Conservation (phyloP, 2,797 vertebrate species). For the Acanthurus lineatus region DNA sequence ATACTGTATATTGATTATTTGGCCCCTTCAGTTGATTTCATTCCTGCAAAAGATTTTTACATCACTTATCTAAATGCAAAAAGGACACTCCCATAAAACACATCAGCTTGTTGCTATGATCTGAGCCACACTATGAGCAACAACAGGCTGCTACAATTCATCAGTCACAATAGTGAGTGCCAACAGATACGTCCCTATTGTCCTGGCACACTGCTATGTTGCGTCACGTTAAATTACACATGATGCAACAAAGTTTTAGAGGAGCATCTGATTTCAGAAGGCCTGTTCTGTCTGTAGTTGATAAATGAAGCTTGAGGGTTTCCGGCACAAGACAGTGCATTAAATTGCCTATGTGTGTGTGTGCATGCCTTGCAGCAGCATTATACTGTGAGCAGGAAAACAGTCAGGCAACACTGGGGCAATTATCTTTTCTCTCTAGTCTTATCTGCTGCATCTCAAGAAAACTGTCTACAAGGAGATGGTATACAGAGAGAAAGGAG, state of each 20-base stretch:
- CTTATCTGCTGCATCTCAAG: slow-evolving; percentile 39
- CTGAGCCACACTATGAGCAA: neutral
- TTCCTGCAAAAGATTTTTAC: too few relatives aligned
- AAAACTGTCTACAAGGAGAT: slow-evolving; percentile 36
- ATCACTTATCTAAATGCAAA: too few relatives aligned
- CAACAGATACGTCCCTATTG: slow-evolving; percentile 2
- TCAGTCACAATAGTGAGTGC: slow-evolving; percentile 15
- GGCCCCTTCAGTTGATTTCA: too few relatives aligned
- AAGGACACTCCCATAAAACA: too few relatives aligned
- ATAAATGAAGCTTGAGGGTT: neutral
- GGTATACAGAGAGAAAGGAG: slow-evolving; percentile 15
- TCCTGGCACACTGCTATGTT: slow-evolving; percentile 19
- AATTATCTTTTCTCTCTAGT: slow-evolving; percentile 35
- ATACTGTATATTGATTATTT: too few relatives aligned
- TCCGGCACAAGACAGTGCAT: neutral
- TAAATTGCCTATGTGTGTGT: neutral
- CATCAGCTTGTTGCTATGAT: too few relatives aligned
- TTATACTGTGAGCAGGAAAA: neutral
- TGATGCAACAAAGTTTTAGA: slow-evolving; percentile 21
- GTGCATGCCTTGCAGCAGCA: neutral
- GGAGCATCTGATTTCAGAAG: slow-evolving; percentile 20
- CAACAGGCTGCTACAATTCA: neutral
- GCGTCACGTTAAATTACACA: slow-evolving; percentile 38
- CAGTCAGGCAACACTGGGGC: slow-evolving; percentile 6
- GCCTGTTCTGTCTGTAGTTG: slow-evolving; percentile 1